Conservation (phyloP, 2,888 invertebrate genomes). For the Drosophila lutescens region DNA sequence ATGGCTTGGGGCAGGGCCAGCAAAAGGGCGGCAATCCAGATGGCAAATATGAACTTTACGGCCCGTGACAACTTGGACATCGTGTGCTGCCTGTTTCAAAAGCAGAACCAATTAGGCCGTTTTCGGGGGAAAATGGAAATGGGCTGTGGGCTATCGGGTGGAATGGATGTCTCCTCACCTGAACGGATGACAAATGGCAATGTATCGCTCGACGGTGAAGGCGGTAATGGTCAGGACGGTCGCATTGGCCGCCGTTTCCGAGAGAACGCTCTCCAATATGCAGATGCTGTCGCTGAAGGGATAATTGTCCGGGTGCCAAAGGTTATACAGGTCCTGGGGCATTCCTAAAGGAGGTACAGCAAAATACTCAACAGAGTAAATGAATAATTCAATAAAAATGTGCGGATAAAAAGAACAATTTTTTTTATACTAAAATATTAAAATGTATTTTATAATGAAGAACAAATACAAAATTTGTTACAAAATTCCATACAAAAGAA, state of each 20-base stretch:
- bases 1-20: constrained; percentile 90
- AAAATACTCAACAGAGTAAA: neutral
- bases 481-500: too few species aligned
- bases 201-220: constrained; percentile 94
- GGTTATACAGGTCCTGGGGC: constrained; percentile 91
- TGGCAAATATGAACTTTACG: constrained; percentile 90
- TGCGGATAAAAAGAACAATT: too few species aligned
- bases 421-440: too few species aligned
- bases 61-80: constrained; percentile 95
- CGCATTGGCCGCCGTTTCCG: constrained; percentile 93
- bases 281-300: constrained; percentile 91
- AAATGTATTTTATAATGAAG: neutral
- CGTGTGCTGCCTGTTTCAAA: constrained; percentile 86
- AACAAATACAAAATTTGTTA: too few species aligned
- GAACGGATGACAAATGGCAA: constrained; percentile 94
- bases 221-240: constrained; percentile 94
- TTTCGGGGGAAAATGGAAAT: constrained; percentile 7
- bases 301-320: constrained; percentile 90
- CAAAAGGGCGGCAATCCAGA: constrained; percentile 92
- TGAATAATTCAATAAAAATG: neutral
- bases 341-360: constrained; percentile 86
- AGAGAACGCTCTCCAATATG: constrained; percentile 89
- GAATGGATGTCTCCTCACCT: constrained; percentile 72
- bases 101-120: constrained; percentile 47
- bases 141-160: neutral